phyloP scores from a whole-genome alignment of 2,113 vertebrate genomes.

The Pelobates fuscus region DNA sequence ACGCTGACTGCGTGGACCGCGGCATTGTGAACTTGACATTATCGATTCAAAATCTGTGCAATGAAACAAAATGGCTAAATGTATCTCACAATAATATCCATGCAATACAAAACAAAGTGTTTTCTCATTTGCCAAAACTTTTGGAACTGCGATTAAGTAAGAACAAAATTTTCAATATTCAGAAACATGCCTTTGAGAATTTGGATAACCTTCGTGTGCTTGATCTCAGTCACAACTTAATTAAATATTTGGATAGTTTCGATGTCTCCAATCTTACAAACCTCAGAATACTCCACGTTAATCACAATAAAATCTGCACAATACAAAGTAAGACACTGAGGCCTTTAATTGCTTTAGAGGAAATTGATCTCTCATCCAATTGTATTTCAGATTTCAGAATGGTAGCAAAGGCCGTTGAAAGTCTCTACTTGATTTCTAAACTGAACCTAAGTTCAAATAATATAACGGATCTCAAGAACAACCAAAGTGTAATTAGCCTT shows the following conservation, averaged over 20 bases:
- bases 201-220: conserved; percentile 33
- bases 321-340: not conserved
- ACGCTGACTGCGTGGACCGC: conserved; percentile 37
- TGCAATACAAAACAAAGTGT: not conserved
- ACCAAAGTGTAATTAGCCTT: not conserved
- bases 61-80: conserved; percentile 43
- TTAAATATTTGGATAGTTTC: conserved; percentile 21
- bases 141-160: conserved; percentile 30
- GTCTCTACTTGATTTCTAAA: conserved; percentile 9
- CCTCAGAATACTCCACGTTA: conserved; percentile 39
- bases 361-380: conserved; percentile 49
- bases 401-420: not conserved
- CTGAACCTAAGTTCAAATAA: conserved; percentile 43
- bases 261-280: conserved; percentile 18
- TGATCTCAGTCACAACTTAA: conserved; percentile 46
- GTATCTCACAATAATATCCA: conserved; percentile 42
- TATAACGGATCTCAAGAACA: conserved; percentile 10
- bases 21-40: conserved; percentile 18
- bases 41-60: conserved; percentile 31
- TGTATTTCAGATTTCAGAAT: conserved; percentile 29
- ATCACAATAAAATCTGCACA: conserved; percentile 34
- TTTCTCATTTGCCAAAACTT: conserved; percentile 44
- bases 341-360: conserved; percentile 19
- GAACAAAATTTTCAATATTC: conserved; percentile 33
- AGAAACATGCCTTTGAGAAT: conserved; percentile 33